A percentile compares a stretch with the other conserved stretches of the same genome.
These are phyloP conservation scores for Mesocentrotus franciscanus DNA, from an alignment of 53 echinoderm and acorn worm genomes.

Conservation along the genomic window DNA sequence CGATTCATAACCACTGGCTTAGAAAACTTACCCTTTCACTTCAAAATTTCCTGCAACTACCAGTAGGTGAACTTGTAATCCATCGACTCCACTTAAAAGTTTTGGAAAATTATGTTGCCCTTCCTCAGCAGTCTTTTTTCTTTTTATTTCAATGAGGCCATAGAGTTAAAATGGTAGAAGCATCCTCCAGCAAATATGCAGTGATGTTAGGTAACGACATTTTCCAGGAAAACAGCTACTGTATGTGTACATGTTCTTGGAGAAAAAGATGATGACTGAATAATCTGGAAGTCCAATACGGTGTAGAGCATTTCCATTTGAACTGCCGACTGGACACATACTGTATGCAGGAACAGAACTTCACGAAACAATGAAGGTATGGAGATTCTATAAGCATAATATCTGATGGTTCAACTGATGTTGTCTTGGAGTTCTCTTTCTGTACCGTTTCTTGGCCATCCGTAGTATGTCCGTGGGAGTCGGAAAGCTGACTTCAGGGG, in stretches of 20 bases:
- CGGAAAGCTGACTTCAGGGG: neutral
- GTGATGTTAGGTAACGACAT: neutral
- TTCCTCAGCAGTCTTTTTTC: neutral
- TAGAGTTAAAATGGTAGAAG: neutral
- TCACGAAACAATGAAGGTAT: neutral
- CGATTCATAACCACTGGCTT: neutral
- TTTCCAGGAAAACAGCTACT: neutral
- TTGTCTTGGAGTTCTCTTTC: neutral
- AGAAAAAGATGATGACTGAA: neutral
- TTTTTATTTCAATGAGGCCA: neutral
- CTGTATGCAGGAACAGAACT: neutral
- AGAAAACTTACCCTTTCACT: neutral
- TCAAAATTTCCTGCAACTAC: neutral
- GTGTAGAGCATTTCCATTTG: neutral
- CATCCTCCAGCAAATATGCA: neutral
- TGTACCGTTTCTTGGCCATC: neutral
- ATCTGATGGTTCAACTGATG: neutral
- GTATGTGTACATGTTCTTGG: neutral
- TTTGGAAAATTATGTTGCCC: neutral
- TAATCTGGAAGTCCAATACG: neutral
- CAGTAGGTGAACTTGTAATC: too few relatives aligned
- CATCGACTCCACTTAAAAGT: neutral
- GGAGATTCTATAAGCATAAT: neutral
- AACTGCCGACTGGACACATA: neutral
- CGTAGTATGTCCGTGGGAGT: too few relatives aligned